Conservation (phyloP, 1,140 invertebrate genomes). For the Zaprionus nigranus region DNA sequence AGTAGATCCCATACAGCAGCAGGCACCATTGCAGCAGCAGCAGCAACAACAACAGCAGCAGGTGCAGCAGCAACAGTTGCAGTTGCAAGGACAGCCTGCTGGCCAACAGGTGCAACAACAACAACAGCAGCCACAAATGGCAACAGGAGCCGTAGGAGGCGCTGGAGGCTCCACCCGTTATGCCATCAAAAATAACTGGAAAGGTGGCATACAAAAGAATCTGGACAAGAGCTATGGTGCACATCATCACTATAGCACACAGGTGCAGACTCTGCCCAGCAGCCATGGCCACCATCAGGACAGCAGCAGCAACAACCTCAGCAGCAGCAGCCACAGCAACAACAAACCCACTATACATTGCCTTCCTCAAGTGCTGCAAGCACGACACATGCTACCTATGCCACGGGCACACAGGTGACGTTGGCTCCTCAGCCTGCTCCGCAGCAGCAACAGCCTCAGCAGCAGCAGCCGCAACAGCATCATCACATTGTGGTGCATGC, state of each 20-base stretch:
- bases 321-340: conserved; percentile 61
- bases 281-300: conserved; percentile 63
- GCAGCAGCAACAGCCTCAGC: conserved; percentile 53
- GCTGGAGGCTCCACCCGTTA: conserved; percentile 60
- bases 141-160: conserved; percentile 42
- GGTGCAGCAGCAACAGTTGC: conserved; percentile 36
- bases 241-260: conserved; percentile 71
- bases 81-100: conserved; percentile 39
- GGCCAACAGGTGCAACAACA: conserved; percentile 48
- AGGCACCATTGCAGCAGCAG: conserved; percentile 42
- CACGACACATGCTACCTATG: conserved; percentile 73
- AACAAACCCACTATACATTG: conserved; percentile 78
- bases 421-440: conserved; percentile 46
- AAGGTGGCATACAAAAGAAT: conserved; percentile 74
- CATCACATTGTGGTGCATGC: conserved; percentile 55
- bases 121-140: conserved; percentile 43
- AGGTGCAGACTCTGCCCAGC: conserved; percentile 56
- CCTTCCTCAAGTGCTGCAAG: conserved; percentile 70
- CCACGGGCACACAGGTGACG: conserved; percentile 52
- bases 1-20: conserved; percentile 57
- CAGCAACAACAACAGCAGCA: conserved; percentile 45
- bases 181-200: conserved; percentile 70
- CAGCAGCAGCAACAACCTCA: conserved; percentile 51
- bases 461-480: conserved; percentile 51
- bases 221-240: conserved; percentile 72